Conservation (phyloP, 1,140 invertebrate genomes). For the Diorhabda carinulata region DNA sequence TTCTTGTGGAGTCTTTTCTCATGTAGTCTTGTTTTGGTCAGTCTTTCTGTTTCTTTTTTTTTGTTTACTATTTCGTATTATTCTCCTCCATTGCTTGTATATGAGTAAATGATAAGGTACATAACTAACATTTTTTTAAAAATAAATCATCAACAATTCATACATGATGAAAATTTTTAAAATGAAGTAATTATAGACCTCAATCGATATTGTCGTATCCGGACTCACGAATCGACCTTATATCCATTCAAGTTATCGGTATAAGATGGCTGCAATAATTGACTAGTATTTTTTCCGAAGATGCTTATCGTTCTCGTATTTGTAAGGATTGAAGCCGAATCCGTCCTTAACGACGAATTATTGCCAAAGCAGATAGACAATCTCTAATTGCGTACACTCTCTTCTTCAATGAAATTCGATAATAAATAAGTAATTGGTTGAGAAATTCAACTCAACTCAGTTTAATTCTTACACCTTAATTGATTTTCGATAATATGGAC, state of each 20-base stretch:
- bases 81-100: too few relatives aligned
- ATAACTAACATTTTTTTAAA: too few relatives aligned
- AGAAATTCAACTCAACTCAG: not conserved
- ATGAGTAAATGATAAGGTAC: too few relatives aligned
- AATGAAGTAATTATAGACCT: too few relatives aligned
- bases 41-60: too few relatives aligned
- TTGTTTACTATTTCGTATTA: too few relatives aligned
- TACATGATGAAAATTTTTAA: too few relatives aligned
- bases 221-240: not conserved
- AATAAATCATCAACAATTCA: too few relatives aligned
- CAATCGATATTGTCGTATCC: not conserved
- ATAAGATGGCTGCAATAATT: conserved; percentile 22
- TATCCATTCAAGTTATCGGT: conserved; percentile 22
- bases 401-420: conserved; percentile 5
- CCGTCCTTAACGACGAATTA: conserved; percentile 20
- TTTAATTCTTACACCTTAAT: not conserved
- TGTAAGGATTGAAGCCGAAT: conserved; percentile 15
- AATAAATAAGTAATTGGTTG: not conserved
- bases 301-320: conserved; percentile 19
- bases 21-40: too few relatives aligned
- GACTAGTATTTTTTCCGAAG: conserved; percentile 18
- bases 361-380: conserved; percentile 5
- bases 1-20: too few relatives aligned
- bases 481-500: not conserved
- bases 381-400: conserved; percentile 18